These are phyloP conservation scores for Trachelus tabidus DNA, from an alignment of 2,888 invertebrate genomes.

Conservation along the genomic window DNA sequence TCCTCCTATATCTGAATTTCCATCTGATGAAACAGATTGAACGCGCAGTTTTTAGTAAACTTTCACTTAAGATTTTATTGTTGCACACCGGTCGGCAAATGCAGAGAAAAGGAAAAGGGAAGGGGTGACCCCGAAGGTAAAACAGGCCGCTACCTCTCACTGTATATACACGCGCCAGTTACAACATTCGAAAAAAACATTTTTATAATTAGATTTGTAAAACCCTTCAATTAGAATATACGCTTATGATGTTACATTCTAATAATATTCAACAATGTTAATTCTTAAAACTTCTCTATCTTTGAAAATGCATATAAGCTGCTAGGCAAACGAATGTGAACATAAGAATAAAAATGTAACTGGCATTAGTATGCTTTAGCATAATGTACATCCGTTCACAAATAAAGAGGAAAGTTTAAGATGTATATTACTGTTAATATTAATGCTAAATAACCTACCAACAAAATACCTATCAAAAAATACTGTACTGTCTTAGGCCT, in stretches of 20 bases:
- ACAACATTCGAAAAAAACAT: not conserved
- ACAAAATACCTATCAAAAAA: not conserved
- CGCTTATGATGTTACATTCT: not conserved
- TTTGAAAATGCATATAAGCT: not conserved
- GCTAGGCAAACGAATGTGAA: not conserved
- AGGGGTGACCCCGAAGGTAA: not conserved
- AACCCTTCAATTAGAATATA: not conserved
- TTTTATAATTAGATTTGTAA: not conserved
- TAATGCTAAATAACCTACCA: not conserved
- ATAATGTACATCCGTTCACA: not conserved
- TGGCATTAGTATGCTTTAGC: not conserved
- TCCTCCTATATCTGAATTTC: not conserved
- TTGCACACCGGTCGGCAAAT: not conserved
- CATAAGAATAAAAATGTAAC: not conserved
- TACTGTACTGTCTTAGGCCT: constrained; percentile 43
- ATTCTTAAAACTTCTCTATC: not conserved
- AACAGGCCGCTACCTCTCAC: not conserved
- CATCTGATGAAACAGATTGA: not conserved
- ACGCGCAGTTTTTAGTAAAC: not conserved
- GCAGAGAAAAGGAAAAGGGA: not conserved
- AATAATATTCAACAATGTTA: not conserved
- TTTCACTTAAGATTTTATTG: not conserved
- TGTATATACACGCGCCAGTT: not conserved
- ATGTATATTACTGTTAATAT: not conserved
- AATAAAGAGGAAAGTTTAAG: not conserved